Conservation (phyloP, 1,140 invertebrate species). For the Pteromalus puparum region DNA sequence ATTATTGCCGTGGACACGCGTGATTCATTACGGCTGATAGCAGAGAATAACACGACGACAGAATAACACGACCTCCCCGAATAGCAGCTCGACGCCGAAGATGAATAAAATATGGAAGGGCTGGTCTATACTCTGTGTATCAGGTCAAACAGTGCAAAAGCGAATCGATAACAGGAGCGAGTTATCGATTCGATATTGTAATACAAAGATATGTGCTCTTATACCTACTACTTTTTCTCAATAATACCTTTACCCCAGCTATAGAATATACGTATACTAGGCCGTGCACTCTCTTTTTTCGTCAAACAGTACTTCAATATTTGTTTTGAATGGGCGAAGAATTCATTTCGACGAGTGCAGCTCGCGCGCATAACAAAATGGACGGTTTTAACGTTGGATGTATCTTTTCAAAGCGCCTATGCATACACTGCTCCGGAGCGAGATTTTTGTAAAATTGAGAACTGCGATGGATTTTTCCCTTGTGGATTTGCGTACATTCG, state of each 20-base stretch:
- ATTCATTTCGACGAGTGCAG: conserved; percentile 20
- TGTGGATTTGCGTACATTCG: not conserved
- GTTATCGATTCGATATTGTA: conserved; percentile 3
- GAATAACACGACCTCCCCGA: not conserved
- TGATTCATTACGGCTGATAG: not conserved
- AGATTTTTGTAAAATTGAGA: conserved; percentile 12
- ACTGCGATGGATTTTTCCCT: conserved; percentile 1
- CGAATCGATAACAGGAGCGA: too few species aligned
- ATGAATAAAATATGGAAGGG: not conserved
- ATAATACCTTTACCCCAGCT: not conserved
- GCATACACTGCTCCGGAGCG: not conserved
- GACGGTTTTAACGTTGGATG: not conserved
- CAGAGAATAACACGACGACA: not conserved
- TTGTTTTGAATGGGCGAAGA: not conserved
- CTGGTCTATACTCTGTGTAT: too few species aligned
- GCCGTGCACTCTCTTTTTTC: not conserved
- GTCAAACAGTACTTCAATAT: conserved; percentile 20
- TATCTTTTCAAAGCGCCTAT: not conserved
- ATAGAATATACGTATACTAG: too few species aligned
- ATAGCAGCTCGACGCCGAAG: not conserved
- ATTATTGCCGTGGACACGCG: not conserved
- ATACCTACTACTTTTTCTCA: not conserved
- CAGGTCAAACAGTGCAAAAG: not conserved
- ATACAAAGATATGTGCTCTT: not conserved
- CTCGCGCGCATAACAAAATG: not conserved